Evolutionary conservation across 2,113 vertebrate genomes (phyloP).

Genomic region (Zapornia atra): DNA sequence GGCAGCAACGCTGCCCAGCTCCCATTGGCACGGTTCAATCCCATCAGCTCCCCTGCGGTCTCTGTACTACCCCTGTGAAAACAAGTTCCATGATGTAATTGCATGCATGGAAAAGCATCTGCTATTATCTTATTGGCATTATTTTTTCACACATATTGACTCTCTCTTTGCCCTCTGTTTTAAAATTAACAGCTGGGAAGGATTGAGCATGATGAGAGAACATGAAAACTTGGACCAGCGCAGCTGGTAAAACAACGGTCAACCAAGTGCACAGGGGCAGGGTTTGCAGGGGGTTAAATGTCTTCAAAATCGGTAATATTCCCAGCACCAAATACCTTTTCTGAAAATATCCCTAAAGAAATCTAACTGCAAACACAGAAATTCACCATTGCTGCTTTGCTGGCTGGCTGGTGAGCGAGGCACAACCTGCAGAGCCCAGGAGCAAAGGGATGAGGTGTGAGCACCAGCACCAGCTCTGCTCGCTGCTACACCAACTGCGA

Average conservation of each 20-base stretch:
- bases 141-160: neutral
- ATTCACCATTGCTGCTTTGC: neutral
- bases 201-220: neutral
- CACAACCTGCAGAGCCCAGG: neutral
- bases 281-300: neutral
- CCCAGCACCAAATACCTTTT: neutral
- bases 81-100: neutral
- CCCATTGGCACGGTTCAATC: neutral
- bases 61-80: neutral
- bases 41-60: neutral
- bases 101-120: neutral
- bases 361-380: neutral
- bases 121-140: neutral
- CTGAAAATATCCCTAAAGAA: neutral
- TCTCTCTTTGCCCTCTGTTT: neutral
- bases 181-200: neutral
- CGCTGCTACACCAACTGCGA: too few relatives aligned
- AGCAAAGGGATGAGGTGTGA: neutral
- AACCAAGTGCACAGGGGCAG: accelerated
- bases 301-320: neutral
- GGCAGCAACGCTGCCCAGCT: neutral
- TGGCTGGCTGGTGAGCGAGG: neutral
- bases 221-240: neutral
- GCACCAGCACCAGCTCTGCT: neutral
- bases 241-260: neutral